Conservation (phyloP, 2,888 invertebrate species). For the Sycophila texana region DNA sequence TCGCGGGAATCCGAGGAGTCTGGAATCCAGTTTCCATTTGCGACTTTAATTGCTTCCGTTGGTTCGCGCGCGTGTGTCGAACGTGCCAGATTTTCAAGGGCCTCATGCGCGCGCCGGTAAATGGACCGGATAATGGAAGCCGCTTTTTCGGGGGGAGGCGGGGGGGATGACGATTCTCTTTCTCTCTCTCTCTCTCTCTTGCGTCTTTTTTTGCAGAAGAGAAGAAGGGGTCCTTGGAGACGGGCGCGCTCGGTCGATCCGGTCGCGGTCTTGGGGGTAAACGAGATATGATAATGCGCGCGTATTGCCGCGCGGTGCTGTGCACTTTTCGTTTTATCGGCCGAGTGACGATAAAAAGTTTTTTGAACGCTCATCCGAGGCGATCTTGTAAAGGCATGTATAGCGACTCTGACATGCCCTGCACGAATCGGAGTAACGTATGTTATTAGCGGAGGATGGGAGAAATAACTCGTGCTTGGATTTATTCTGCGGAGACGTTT, state of each 20-base stretch:
- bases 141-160: no score
- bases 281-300: slow-evolving; percentile 37
- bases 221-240: slow-evolving; percentile 11
- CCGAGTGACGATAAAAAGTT: no score
- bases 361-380: no score
- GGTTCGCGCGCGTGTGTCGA: slow-evolving; percentile 38
- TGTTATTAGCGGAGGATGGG: no score
- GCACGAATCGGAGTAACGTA: no score
- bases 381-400: no score
- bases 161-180: not conserved
- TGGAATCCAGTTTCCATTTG: slow-evolving; percentile 68
- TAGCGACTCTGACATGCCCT: no score
- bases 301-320: slow-evolving; percentile 1
- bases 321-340: slow-evolving; percentile 7
- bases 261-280: not conserved
- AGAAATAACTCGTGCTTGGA: no score
- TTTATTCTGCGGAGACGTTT: no score
- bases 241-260: not conserved
- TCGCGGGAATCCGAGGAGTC: slow-evolving; percentile 44
- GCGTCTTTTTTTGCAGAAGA: not conserved
- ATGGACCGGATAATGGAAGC: slow-evolving; percentile 44
- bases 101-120: slow-evolving; percentile 28
- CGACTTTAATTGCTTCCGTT: slow-evolving; percentile 67
- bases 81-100: slow-evolving; percentile 63
- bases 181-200: not conserved